These are phyloP conservation scores for Hippocampus comes DNA, from an alignment of 2,113 vertebrate genomes.

Conservation along the genomic window DNA sequence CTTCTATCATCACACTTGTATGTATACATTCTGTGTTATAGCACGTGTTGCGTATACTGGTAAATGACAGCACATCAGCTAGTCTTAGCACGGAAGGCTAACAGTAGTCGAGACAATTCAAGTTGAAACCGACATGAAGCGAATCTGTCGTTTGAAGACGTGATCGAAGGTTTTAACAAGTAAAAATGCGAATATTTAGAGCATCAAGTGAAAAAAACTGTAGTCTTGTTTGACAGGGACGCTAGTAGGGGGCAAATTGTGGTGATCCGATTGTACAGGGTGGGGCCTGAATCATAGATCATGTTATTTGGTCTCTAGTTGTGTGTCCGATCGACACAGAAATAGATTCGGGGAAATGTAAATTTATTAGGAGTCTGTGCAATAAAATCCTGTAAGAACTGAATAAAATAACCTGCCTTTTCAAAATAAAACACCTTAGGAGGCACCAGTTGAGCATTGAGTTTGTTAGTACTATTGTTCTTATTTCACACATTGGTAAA, in stretches of 20 bases:
- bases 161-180: not conserved
- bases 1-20: accelerated
- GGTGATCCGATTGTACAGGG: not conserved
- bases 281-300: not conserved
- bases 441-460: no score
- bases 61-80: not conserved
- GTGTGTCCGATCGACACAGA: no score
- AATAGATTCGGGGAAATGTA: no score
- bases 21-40: not conserved
- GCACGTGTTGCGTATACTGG: accelerated
- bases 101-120: conserved; percentile 14
- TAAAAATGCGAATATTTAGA: not conserved
- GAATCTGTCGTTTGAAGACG: not conserved
- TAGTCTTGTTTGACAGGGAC: not conserved
- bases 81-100: conserved; percentile 34
- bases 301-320: no score
- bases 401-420: not conserved
- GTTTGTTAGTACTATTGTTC: no score
- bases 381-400: not conserved
- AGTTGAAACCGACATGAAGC: not conserved
- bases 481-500: no score
- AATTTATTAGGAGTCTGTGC: not conserved
- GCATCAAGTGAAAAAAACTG: not conserved
- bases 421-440: no score
- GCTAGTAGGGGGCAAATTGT: not conserved